Evolutionary conservation across 2,888 invertebrate genomes (phyloP), one percentile per base, ranked within the genome.

Genomic region (Diloba caeruleocephala): DNA sequence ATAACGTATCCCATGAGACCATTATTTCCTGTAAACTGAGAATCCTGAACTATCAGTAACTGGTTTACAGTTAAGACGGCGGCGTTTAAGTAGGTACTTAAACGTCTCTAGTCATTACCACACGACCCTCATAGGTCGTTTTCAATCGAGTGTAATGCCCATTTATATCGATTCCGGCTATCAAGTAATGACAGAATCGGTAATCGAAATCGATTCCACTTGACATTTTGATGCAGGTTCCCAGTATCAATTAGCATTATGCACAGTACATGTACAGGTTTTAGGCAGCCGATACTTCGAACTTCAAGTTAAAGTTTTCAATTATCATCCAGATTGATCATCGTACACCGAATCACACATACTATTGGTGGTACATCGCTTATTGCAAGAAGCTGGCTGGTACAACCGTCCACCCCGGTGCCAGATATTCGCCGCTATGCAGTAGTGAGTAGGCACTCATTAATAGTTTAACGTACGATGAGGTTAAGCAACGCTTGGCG

Each of bases 111-210:
- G 21, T 43, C 58, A 63, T 62, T 58, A 51, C 33, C 19, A 23
- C 8, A n/a, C 31, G 34, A 9, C 29, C 49, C 38, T 14, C 14
- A 44, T 38, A 19, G 26, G 25, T 38, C 46, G 41, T 32, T 51
- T 45, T 38, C 57, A 57, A 46, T 34, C 49, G 45, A 54, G 17
- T 52, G 37, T 32, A 45, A 53, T 33, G 42, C 43, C 61, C 46
- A 65, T 57, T 68, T 52, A 57, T 39, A 50, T 13, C 49, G 48
- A 57, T 66, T 66, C 55, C 14, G 44, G 45, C 25, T 33, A 70
- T 52, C 43, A 19, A 51, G 21, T 57, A 65, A 41, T 46, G 37
- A 33, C 34, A 14, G 34, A 54, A 55, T 59, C 28, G 37, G 32
- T 60, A 51, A 50, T 53, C 19, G 56, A 48, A 57, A 51, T 68